phyloP scores from a whole-genome alignment of 2,797 vertebrate species.

The Eurystomus glaucurus region DNA sequence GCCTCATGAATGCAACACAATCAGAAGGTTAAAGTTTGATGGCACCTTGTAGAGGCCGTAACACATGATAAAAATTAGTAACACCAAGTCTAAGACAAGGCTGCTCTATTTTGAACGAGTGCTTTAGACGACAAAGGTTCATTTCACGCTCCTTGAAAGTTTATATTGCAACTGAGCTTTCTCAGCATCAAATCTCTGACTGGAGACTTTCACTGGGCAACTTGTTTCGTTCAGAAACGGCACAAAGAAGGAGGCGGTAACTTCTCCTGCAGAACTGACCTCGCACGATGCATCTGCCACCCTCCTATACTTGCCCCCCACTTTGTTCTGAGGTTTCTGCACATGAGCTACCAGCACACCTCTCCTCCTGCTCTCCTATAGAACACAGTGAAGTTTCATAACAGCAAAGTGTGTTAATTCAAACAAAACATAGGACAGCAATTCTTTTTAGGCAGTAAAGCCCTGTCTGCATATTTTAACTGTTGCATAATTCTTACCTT shows the following conservation, averaged over 20 bases:
- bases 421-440: conserved; percentile 77
- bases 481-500: conserved; percentile 82
- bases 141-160: neutral
- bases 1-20: neutral
- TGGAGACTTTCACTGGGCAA: neutral
- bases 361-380: conserved; percentile 16
- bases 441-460: conserved; percentile 71
- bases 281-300: neutral
- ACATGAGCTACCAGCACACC: neutral
- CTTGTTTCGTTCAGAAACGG: neutral
- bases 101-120: neutral
- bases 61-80: neutral
- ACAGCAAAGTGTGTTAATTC: conserved; percentile 73
- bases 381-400: conserved; percentile 60
- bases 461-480: conserved; percentile 80
- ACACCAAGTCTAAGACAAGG: neutral
- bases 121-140: neutral
- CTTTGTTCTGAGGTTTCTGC: conserved; percentile 2
- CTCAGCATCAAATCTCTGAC: neutral
- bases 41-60: neutral
- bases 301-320: neutral
- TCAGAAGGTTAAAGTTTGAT: neutral
- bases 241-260: neutral
- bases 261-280: neutral
- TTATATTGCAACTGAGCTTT: neutral